Conservation (phyloP, 2,113 vertebrate genomes). For the Sapajus apella region DNA sequence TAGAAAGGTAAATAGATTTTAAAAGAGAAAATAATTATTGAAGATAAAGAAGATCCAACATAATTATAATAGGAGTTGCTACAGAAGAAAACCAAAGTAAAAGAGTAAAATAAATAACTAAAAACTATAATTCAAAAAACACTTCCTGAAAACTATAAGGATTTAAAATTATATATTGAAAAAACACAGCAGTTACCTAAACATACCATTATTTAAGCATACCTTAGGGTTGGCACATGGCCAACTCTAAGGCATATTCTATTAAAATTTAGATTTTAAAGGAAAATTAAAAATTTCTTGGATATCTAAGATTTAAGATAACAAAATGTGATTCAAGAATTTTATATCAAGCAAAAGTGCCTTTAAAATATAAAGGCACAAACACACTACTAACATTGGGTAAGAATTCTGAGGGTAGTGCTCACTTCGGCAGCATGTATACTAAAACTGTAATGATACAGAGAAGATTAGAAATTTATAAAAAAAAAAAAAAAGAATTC, state of each 20-base stretch:
- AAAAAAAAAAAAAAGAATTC: background rate
- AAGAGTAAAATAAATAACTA: background rate
- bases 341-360: background rate
- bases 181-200: background rate
- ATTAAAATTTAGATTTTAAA: background rate
- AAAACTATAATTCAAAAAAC: background rate
- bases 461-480: too few relatives aligned
- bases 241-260: background rate
- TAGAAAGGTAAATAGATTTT: constrained; percentile 1
- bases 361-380: constrained; percentile 14
- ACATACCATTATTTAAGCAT: background rate
- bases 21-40: constrained; percentile 3
- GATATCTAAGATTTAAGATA: background rate
- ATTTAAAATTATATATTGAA: background rate
- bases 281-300: too few relatives aligned
- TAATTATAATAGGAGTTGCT: constrained; percentile 31
- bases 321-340: background rate
- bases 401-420: background rate
- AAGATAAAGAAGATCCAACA: constrained; percentile 37
- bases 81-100: background rate
- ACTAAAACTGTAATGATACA: too few relatives aligned
- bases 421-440: too few relatives aligned
- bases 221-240: background rate
- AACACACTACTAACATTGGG: background rate
- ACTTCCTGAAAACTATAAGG: background rate